These are phyloP conservation scores for Pocillopora meandrina DNA, from an alignment of 92 coral and sea anemone genomes.

Conservation along the genomic window DNA sequence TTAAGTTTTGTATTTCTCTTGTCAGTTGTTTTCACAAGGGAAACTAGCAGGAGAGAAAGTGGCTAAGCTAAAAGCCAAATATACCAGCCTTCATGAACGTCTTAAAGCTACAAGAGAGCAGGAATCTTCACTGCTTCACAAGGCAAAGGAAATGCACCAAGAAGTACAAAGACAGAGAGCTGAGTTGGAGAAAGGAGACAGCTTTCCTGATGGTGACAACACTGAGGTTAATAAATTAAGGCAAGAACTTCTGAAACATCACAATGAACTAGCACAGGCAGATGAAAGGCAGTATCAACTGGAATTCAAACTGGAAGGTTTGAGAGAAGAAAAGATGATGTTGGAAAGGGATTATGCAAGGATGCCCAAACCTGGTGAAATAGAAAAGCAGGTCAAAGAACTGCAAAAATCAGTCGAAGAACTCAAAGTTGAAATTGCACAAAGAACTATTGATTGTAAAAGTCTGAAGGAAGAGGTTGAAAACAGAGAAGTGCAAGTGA, in stretches of 20 bases:
- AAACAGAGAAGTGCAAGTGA: constrained; percentile 77
- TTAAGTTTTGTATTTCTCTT: neutral
- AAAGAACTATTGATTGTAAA: constrained; percentile 87
- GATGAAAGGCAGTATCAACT: constrained; percentile 98
- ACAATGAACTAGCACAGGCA: constrained; percentile 98
- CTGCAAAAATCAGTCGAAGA: constrained; percentile 87
- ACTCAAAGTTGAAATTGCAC: constrained; percentile 86
- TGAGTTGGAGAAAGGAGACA: constrained; percentile 95
- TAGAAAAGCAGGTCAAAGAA: constrained; percentile 91
- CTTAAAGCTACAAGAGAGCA: constrained; percentile 91
- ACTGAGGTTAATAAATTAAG: constrained; percentile 94
- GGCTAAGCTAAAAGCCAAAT: constrained; percentile 90
- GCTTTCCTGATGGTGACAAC: constrained; percentile 95
- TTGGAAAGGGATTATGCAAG: constrained; percentile 94
- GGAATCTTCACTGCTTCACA: constrained; percentile 79
- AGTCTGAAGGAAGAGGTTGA: constrained; percentile 90
- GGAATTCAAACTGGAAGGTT: constrained; percentile 91
- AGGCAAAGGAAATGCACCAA: constrained; percentile 97
- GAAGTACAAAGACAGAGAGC: constrained; percentile 89
- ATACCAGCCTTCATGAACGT: constrained; percentile 93
- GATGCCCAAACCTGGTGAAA: constrained; percentile 98
- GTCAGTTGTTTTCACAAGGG: constrained; percentile 89
- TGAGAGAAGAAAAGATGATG: constrained; percentile 92
- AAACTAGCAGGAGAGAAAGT: constrained; percentile 95
- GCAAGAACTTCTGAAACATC: constrained; percentile 94